These are phyloP conservation scores for Arizona elegans DNA, from an alignment of 2,113 vertebrate species.

Conservation along the genomic window DNA sequence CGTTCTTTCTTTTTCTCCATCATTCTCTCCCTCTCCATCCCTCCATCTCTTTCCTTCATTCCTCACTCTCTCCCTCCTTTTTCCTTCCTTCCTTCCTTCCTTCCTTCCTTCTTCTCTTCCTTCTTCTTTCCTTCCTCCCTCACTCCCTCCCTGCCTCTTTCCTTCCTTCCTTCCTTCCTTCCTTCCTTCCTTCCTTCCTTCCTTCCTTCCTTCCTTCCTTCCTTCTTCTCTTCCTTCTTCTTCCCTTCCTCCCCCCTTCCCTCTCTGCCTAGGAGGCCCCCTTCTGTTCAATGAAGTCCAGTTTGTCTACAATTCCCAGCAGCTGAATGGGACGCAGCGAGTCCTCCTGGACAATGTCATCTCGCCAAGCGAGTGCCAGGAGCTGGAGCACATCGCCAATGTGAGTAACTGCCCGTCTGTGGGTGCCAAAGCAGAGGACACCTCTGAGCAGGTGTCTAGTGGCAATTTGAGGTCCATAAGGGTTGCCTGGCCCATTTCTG, in stretches of 20 bases:
- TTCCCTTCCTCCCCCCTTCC: not conserved
- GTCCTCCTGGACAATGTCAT: slow-evolving; percentile 90
- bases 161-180: no score
- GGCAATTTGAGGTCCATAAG: not conserved
- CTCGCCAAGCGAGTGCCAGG: slow-evolving; percentile 82
- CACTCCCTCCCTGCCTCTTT: no score
- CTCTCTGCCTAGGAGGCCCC: slow-evolving; percentile 78
- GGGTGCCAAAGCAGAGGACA: not conserved
- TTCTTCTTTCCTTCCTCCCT: no score
- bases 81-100: not conserved
- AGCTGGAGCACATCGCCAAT: slow-evolving; percentile 82
- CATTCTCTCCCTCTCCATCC: no score
- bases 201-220: not conserved
- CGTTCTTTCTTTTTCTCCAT: no score
- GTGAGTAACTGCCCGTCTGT: slow-evolving; percentile 64
- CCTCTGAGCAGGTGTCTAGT: not conserved
- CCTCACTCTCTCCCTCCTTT: not conserved
- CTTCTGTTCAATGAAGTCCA: slow-evolving; percentile 80
- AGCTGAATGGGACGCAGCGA: slow-evolving; percentile 89
- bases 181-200: rapidly evolving
- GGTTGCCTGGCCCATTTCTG: no score
- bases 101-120: no score
- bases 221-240: not conserved
- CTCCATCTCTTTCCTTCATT: no score
- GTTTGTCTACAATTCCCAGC: slow-evolving; percentile 83